Evolutionary conservation across 2,888 invertebrate species (phyloP).

Genomic region (Lithophane leautieri): DNA sequence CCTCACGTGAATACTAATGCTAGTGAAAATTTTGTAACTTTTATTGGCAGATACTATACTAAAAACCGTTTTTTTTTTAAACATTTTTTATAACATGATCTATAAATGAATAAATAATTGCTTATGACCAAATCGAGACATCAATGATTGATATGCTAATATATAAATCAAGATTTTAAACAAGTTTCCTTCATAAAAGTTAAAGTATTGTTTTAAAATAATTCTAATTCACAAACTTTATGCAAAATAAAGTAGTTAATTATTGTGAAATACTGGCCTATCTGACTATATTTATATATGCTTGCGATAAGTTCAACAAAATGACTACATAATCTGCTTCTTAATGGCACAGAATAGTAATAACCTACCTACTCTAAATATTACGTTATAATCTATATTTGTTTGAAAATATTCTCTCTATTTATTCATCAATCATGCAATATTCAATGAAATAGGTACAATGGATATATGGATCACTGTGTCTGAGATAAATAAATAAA

Average conservation of each 20-base stretch:
- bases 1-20: slow-evolving; percentile 65
- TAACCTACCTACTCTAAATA: neutral
- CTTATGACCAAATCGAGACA: neutral
- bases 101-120: slow-evolving; percentile 8
- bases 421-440: slow-evolving; percentile 23
- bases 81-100: no score
- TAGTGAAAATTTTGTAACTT: slow-evolving; percentile 68
- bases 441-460: slow-evolving; percentile 1
- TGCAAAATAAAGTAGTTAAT: neutral
- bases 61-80: no score
- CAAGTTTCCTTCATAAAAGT: neutral
- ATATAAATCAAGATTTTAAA: slow-evolving; percentile 1
- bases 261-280: neutral
- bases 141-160: slow-evolving; percentile 1
- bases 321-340: slow-evolving; percentile 9
- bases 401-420: neutral
- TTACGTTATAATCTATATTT: slow-evolving; percentile 6
- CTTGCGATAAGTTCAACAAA: slow-evolving; percentile 14
- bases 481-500: no score
- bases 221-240: neutral
- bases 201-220: neutral
- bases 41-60: slow-evolving; percentile 29
- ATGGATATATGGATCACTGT: no score
- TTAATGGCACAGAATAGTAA: neutral
- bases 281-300: neutral